Evolutionary conservation across 2,888 invertebrate genomes (phyloP), one percentile per base, ranked within the genome.

Genomic region (Operophtera brumata): DNA sequence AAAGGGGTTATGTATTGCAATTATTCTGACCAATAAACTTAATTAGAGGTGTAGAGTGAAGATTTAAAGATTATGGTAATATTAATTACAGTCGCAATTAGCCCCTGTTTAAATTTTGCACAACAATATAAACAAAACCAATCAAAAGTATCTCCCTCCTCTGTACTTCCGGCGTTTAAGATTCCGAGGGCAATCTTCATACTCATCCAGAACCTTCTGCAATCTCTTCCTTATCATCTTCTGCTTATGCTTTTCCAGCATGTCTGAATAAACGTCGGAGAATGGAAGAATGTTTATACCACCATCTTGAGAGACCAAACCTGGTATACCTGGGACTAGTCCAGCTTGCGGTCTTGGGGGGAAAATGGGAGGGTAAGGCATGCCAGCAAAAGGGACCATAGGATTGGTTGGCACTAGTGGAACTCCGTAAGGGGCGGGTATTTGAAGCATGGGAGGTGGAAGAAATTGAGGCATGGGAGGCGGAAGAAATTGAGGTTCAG

Each of bases 211-310:
- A 6, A 84, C 47, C 42, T 71, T 77, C 25, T 70, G 63, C 3
- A 86, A 59, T 10, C 73, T 74, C 55, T 64, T 78, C 35, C 77
- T 74, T 13, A 86, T 67, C 64, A 76, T 71, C 59, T 77, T 82
- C 13, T 80, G 77, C 46, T 82, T 86, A 47, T 82, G 80, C 43
- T 73, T 79, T 45, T 86, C 83, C 6, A 86, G 52, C 42, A 86
- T 52, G 53, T 88, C 83, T 0, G 86, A 67, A 54, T 86, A 88
- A 0, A 62, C 82, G 43, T 88, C 88, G 0, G 88, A 82, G 61
- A 88, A 88, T 1, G 89, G 88, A 45, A 89, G 59, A 10, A 90
- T 76, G 41, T 88, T 89, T 7, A 90, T 80, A 0, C 85, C 88
- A 1, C 86, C 85, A 50, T 82, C 82, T 0, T 59, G 59, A 1